Base-by-base conservation (phyloP, 2,797 vertebrate species). In the Leuciscus waleckii region DNA sequence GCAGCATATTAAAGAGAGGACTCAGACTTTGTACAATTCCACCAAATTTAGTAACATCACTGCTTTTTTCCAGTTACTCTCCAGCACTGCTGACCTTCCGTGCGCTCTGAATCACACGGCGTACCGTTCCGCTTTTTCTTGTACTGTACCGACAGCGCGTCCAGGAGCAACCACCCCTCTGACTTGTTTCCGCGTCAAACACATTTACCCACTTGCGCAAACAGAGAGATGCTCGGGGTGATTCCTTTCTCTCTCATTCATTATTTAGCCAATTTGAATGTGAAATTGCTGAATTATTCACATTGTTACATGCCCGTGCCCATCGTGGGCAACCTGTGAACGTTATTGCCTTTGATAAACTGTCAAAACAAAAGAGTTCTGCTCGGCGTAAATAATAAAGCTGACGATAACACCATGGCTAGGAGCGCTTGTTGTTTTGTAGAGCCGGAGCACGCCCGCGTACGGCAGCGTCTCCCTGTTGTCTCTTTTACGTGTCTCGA, bases 231-330 rank as follows among this genome's bases (percentile, higher is more conserved):
- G 75, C 37, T 79, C 41, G 58, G 58, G 86, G 56, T 86, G 70
- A 69, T 67, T 75, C 82, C 43, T 68, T 82, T 86, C 77, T 81
- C 71, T 61, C 74, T 77, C 74, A 63, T 88, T 84, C 76, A 88
- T 84, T 77, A 79, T 84, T 58, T 43, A 85, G 46, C 10, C 63
- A 43, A 67, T 67, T 79, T 82, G 58, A 46, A 76, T 85, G 79
- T 65, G n/a, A 82, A 82, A 79, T 82, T 82, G 58, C 26, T 87
- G 81, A 82, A 80, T 85, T 89, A 87, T 82, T 85, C 75, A 84
- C 74, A 41, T 56, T 11, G 58, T 71, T 65, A 65, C 80, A 83
- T 23, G 41, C 61, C 69, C 35, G 26, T 61, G 58, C 67, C 76
- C 21, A 70, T 39, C 46, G 19, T 39, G 77, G 76, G 74, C 80